Percentiles rank a stretch among this genome's conserved stretches.
Evolutionary conservation across 2,797 vertebrate species (phyloP).

Genomic region (Poeciliopsis paucimaculata): DNA sequence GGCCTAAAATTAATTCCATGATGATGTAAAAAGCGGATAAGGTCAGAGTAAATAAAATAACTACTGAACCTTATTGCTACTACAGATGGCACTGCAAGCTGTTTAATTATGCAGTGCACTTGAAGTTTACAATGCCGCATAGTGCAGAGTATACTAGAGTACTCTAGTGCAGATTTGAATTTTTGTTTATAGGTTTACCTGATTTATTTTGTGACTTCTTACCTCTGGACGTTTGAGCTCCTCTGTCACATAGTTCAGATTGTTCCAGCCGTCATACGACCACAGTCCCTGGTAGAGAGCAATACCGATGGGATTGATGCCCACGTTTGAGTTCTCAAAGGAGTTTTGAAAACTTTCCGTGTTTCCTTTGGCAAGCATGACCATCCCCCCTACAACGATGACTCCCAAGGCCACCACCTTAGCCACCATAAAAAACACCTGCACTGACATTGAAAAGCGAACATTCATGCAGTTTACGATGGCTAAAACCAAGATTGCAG

Average conservation of each 20-base stretch:
- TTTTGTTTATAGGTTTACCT: neutral
- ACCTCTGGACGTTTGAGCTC: slow-evolving; percentile 89
- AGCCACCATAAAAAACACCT: slow-evolving; percentile 82
- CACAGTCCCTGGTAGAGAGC: slow-evolving; percentile 92
- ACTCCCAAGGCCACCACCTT: slow-evolving; percentile 83
- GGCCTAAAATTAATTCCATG: neutral
- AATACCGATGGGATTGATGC: slow-evolving; percentile 78
- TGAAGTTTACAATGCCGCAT: neutral
- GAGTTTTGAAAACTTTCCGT: slow-evolving; percentile 78
- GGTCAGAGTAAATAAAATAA: neutral
- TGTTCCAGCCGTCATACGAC: slow-evolving; percentile 92
- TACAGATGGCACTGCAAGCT: neutral
- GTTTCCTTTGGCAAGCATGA: slow-evolving; percentile 78
- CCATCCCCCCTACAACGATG: slow-evolving; percentile 81
- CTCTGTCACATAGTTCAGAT: slow-evolving; percentile 87
- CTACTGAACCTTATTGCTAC: neutral
- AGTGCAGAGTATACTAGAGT: neutral
- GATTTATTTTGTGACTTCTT: slow-evolving; percentile 17
- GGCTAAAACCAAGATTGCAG: slow-evolving; percentile 80
- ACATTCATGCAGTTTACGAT: slow-evolving; percentile 86
- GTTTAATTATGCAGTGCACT: neutral
- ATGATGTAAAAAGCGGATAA: neutral
- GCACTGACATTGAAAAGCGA: slow-evolving; percentile 78
- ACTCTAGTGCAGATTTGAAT: neutral
- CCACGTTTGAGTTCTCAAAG: slow-evolving; percentile 82